These are phyloP conservation scores for Alviniconcha marisindica DNA, from an alignment of 1,140 invertebrate genomes.

Conservation along the genomic window DNA sequence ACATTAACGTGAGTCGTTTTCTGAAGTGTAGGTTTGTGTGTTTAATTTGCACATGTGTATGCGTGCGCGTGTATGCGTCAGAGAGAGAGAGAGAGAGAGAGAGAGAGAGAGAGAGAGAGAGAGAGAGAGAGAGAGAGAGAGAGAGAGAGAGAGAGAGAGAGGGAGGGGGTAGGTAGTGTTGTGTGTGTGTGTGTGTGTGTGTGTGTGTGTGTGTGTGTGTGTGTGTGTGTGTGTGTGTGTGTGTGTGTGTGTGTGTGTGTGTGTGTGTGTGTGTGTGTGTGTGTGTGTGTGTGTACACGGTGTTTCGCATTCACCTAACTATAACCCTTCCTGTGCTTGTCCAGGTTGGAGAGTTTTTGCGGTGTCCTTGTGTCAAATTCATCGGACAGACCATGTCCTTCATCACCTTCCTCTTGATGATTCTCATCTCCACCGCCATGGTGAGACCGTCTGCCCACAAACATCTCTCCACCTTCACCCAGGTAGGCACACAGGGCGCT, in stretches of 20 bases:
- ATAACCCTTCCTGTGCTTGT: conserved; percentile 34
- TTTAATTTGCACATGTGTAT: too few species aligned
- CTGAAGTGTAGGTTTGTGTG: too few species aligned
- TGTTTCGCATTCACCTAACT: not conserved
- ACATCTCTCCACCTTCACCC: conserved; percentile 38
- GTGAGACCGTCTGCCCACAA: conserved; percentile 52
- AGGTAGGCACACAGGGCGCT: not conserved
- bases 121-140: conserved; percentile 9
- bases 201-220: not conserved
- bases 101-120: conserved; percentile 7
- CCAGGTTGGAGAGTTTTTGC: conserved; percentile 68
- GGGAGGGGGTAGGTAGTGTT: not conserved
- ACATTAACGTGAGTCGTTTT: too few species aligned
- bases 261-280: not conserved
- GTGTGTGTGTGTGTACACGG: not conserved
- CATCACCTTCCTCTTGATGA: conserved; percentile 80
- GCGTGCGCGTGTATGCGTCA: too few species aligned
- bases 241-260: not conserved
- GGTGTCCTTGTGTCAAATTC: conserved; percentile 73
- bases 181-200: not conserved
- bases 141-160: conserved; percentile 5
- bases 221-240: not conserved
- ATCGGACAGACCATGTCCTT: conserved; percentile 80
- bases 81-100: not conserved
- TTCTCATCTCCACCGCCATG: conserved; percentile 75